Percentiles rank a stretch among this genome's conserved stretches.
phyloP scores from a whole-genome alignment of 2,113 vertebrate genomes.

The Columba livia region DNA sequence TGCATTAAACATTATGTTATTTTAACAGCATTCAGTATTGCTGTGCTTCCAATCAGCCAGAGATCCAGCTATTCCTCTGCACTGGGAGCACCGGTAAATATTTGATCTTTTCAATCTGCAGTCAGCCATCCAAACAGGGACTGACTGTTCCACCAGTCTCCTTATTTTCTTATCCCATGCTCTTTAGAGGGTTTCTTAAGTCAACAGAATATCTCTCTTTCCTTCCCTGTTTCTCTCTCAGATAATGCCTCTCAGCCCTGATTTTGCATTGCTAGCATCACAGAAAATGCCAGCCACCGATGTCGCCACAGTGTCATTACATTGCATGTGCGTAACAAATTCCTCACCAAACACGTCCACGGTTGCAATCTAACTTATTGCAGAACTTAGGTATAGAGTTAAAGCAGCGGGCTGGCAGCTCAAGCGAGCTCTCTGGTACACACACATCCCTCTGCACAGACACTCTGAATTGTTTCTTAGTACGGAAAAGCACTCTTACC shows the following conservation, averaged over 20 bases:
- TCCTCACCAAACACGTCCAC: not conserved
- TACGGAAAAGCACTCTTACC: not conserved
- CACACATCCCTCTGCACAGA: accelerated
- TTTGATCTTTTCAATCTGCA: constrained; percentile 51
- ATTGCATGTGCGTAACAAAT: not conserved
- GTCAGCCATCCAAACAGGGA: constrained; percentile 41
- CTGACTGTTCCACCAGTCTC: constrained; percentile 22
- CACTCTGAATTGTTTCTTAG: not conserved
- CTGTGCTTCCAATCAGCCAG: constrained; percentile 42
- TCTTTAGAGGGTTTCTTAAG: constrained; percentile 38
- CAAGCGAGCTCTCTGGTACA: not conserved
- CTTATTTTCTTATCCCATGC: constrained; percentile 56
- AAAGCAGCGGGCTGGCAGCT: not conserved
- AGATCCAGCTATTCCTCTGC: constrained; percentile 25
- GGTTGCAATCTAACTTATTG: not conserved
- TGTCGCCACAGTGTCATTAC: not conserved
- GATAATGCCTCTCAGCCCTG: not conserved
- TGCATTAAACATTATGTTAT: constrained; percentile 45
- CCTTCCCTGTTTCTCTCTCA: not conserved
- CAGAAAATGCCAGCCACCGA: not conserved
- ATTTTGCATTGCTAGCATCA: not conserved
- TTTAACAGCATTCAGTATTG: not conserved
- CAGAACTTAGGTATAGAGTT: not conserved
- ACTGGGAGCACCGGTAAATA: constrained; percentile 49
- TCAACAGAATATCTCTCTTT: not conserved